Conservation (phyloP, 2,888 invertebrate genomes). For the Tenthredo livida region DNA sequence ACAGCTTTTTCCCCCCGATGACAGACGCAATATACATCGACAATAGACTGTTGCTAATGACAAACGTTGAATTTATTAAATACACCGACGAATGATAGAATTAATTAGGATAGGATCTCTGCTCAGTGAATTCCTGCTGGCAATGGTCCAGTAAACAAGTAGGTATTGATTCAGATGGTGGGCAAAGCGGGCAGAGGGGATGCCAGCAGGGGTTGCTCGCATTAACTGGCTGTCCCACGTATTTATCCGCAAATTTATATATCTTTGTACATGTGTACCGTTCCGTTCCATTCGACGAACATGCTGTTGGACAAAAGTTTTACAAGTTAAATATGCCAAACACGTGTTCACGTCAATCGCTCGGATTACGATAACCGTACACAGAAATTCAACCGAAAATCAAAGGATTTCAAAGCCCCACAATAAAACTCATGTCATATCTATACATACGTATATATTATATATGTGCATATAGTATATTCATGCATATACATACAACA, state of each 20-base stretch:
- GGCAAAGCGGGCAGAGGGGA: slow-evolving; percentile 55
- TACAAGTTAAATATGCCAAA: slow-evolving; percentile 44
- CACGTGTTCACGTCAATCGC: slow-evolving; percentile 44
- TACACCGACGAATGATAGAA: slow-evolving; percentile 70
- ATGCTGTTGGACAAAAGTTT: slow-evolving; percentile 35
- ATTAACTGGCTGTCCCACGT: slow-evolving; percentile 71
- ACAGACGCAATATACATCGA: slow-evolving; percentile 7
- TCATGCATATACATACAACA: too few species aligned
- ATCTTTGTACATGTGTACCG: slow-evolving; percentile 69
- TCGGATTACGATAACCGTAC: slow-evolving; percentile 33
- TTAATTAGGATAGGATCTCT: slow-evolving; percentile 71
- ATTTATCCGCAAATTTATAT: slow-evolving; percentile 75
- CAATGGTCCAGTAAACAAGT: slow-evolving; percentile 74
- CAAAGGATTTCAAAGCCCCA: slow-evolving; percentile 12
- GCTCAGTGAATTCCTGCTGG: slow-evolving; percentile 71
- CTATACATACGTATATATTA: not conserved
- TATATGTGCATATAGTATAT: too few species aligned
- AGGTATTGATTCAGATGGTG: slow-evolving; percentile 73
- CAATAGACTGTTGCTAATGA: slow-evolving; percentile 56
- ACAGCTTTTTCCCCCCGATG: not conserved
- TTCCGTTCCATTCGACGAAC: slow-evolving; percentile 22
- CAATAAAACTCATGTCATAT: slow-evolving; percentile 11
- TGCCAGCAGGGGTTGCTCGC: slow-evolving; percentile 62
- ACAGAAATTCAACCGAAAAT: slow-evolving; percentile 31
- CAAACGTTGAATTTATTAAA: slow-evolving; percentile 63